These are phyloP conservation scores for Cyclura pinguis DNA, from an alignment of 2,797 vertebrate genomes.

Conservation along the genomic window DNA sequence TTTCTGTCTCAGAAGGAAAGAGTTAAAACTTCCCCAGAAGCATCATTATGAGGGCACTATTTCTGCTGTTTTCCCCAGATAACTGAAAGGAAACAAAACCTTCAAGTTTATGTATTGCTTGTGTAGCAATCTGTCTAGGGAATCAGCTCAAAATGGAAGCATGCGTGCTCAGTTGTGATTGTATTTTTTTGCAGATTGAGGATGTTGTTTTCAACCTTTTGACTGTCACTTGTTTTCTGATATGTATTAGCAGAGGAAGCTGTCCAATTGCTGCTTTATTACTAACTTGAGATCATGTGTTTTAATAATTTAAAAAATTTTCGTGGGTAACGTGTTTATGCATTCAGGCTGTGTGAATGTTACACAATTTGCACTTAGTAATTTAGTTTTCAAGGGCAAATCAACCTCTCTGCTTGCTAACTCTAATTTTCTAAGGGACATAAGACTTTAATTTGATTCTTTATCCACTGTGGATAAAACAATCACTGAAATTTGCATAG, in stretches of 20 bases:
- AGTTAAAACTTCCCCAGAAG: conserved; percentile 53
- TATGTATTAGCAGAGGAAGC: conserved; percentile 76
- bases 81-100: conserved; percentile 23
- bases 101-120: conserved; percentile 40
- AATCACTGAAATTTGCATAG: conserved; percentile 74
- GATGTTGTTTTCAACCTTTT: conserved; percentile 57
- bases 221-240: conserved; percentile 68
- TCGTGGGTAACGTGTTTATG: conserved; percentile 42
- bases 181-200: conserved; percentile 47
- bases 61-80: conserved; percentile 65
- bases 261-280: conserved; percentile 67
- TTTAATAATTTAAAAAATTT: conserved; percentile 50
- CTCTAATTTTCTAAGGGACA: conserved; percentile 78
- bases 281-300: conserved; percentile 55
- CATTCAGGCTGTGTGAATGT: conserved; percentile 65
- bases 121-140: conserved; percentile 45
- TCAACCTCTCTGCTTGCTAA: conserved; percentile 74
- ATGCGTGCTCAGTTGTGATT: conserved; percentile 29
- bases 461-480: conserved; percentile 75
- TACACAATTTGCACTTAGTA: conserved; percentile 62
- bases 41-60: conserved; percentile 56
- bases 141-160: conserved; percentile 59
- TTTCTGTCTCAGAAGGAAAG: conserved; percentile 32
- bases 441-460: conserved; percentile 80
- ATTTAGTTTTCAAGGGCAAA: conserved; percentile 76